A percentile compares a stretch with the other conserved stretches of the same genome.
phyloP scores from a whole-genome alignment of 2,888 invertebrate genomes.

The Glyphotaelius pellucidus region DNA sequence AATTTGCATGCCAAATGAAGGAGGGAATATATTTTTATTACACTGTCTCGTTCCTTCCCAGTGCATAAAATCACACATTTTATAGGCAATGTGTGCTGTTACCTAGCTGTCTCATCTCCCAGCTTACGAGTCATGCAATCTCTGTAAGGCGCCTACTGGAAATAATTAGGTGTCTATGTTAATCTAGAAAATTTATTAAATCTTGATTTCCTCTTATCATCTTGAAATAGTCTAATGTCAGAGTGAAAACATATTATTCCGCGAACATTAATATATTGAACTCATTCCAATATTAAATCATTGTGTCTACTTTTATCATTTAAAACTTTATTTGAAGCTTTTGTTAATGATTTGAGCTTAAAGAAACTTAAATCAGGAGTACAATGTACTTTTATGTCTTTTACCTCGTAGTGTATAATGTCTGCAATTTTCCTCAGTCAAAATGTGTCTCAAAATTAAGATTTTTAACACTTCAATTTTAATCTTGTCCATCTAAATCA shows the following conservation, averaged over 20 bases:
- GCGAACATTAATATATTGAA: neutral
- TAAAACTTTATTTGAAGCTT: no score
- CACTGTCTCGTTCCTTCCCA: conserved; percentile 10
- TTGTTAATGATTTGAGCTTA: no score
- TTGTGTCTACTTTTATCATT: no score
- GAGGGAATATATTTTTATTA: conserved; percentile 9
- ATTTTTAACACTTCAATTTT: no score
- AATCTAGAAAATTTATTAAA: neutral
- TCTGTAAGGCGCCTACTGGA: neutral
- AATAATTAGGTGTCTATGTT: neutral
- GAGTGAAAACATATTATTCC: neutral
- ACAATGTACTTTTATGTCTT: neutral
- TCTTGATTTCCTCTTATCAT: neutral
- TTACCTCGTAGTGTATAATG: neutral
- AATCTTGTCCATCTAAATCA: no score
- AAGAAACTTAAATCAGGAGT: no score
- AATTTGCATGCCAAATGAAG: conserved; percentile 26
- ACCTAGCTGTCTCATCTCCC: neutral
- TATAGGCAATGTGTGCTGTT: conserved; percentile 22
- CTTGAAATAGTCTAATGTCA: neutral
- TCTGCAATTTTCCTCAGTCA: no score
- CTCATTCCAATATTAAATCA: no score
- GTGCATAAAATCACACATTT: conserved; percentile 36
- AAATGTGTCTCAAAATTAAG: no score
- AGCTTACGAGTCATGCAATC: neutral